A percentile compares a stretch with the other conserved stretches of the same genome.
Evolutionary conservation across 1,140 invertebrate species (phyloP).

Genomic region (Melanaphis sacchari): DNA sequence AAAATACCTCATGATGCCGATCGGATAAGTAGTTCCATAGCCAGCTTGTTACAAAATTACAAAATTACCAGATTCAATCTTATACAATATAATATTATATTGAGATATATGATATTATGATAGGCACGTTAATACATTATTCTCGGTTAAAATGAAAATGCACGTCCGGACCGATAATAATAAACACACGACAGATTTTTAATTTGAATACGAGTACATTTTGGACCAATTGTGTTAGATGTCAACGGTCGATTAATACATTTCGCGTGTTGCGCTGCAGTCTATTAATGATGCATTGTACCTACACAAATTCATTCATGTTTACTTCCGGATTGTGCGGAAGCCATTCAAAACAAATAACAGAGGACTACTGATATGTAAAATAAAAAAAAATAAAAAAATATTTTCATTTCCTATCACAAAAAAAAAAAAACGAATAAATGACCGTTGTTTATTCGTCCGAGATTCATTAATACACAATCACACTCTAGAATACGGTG

Average conservation of each 20-base stretch:
- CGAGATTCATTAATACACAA: not conserved
- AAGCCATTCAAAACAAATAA: constrained; percentile 40
- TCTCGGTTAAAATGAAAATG: not conserved
- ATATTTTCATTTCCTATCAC: constrained; percentile 46
- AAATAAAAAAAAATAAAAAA: constrained; percentile 29
- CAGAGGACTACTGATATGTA: not conserved
- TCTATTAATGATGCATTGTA: constrained; percentile 34
- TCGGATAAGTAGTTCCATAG: not conserved
- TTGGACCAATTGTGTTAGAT: constrained; percentile 31
- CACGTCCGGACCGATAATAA: not conserved
- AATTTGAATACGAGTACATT: not conserved
- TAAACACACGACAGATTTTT: not conserved
- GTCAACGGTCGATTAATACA: constrained; percentile 44
- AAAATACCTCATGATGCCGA: not conserved
- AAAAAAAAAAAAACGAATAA: constrained; percentile 19
- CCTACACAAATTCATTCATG: constrained; percentile 42
- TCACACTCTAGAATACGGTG: not conserved
- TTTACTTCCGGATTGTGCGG: constrained; percentile 49
- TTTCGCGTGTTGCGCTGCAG: constrained; percentile 18
- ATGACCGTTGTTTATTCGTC: not conserved
- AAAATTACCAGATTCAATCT: not conserved
- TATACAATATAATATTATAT: not conserved
- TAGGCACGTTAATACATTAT: not conserved
- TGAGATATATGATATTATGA: not conserved
- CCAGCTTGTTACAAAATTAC: not conserved